Evolutionary conservation across 1,140 invertebrate genomes (phyloP), one percentile per base, ranked within the genome.

Genomic region (Oreohelix idahoensis): DNA sequence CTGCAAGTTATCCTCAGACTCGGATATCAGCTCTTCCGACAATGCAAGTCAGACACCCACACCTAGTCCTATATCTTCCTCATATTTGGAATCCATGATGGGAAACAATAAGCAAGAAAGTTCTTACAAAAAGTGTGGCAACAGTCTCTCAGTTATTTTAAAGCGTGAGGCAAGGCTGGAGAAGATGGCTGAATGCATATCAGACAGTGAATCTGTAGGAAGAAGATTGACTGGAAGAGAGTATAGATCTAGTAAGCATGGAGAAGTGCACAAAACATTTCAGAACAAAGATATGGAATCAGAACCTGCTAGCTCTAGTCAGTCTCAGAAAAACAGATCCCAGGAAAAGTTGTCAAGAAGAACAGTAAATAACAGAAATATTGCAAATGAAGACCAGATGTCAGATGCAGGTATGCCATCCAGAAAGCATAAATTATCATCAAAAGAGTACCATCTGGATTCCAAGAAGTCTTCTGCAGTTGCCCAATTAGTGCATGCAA

Each of bases 81-180:
- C 63, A 66, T 17, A 66, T 10, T 29, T 66, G 11, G 63, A 66
- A 66, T 5, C n/a, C 8, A 35, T 32, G n/a, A 32, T n/a, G 5
- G 63, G 23, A 35, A 66, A 66, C 4, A 23, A 58, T 13, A 58
- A 58, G 13, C 53, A 15, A 58, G 74, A 53, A 49, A 32, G 74
- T 17, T 51, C 29, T 4, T 35, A 5, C 26, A 51, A 17, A 17
- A 53, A 76, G 32, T 32, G 1, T 11, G 32, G 29, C 17, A 35
- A 11, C 17, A 51, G 45, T 76, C n/a, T 53, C 5, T 45, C 74
- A 2, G 74, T 76, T n/a, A 26, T 76, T n/a, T 29, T 76, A 49
- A 76, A 76, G 45, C 74, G 74, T 53, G 74, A 76, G 45, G 45
- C 74, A 49, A 45, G 11, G 74, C 29, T 76, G 17, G 74, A 76